Evolutionary conservation across 2,888 invertebrate genomes (phyloP).

Genomic region (Lepidonotus clava): DNA sequence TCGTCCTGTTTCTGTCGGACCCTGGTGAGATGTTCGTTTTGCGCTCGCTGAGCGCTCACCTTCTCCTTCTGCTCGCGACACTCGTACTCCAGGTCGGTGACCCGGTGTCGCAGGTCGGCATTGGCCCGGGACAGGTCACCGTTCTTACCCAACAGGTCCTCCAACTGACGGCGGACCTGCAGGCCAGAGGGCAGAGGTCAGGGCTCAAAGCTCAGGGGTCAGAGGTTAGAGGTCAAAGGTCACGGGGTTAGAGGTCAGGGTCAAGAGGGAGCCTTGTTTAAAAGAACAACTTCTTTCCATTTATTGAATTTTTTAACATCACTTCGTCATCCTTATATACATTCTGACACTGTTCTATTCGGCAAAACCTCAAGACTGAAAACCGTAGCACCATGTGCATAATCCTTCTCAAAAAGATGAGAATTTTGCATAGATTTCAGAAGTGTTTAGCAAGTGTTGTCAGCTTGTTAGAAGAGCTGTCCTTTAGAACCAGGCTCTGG

Average conservation of each 20-base stretch:
- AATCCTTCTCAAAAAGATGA: too few relatives aligned
- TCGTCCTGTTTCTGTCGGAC: slow-evolving; percentile 74
- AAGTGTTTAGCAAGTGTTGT: too few relatives aligned
- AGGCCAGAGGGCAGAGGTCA: neutral
- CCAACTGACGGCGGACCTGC: slow-evolving; percentile 74
- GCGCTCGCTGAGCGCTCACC: slow-evolving; percentile 70
- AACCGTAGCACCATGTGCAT: too few relatives aligned
- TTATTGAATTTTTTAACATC: too few relatives aligned
- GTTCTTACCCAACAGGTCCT: slow-evolving; percentile 71
- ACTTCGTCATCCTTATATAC: too few relatives aligned
- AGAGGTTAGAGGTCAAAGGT: neutral
- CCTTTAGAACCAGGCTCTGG: too few relatives aligned
- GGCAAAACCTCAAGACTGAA: too few relatives aligned
- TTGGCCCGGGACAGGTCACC: slow-evolving; percentile 76
- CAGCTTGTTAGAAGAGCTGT: too few relatives aligned
- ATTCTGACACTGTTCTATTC: too few relatives aligned
- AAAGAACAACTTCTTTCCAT: too few relatives aligned
- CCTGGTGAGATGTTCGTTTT: slow-evolving; percentile 71
- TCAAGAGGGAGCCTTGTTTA: too few relatives aligned
- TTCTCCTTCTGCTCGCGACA: slow-evolving; percentile 72
- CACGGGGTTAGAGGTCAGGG: neutral
- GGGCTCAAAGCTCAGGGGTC: neutral
- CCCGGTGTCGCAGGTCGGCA: slow-evolving; percentile 74
- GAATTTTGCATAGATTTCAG: too few relatives aligned
- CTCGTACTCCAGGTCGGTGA: slow-evolving; percentile 69